Conservation (phyloP, 2,888 invertebrate species). For the Ichneumon xanthorius region DNA sequence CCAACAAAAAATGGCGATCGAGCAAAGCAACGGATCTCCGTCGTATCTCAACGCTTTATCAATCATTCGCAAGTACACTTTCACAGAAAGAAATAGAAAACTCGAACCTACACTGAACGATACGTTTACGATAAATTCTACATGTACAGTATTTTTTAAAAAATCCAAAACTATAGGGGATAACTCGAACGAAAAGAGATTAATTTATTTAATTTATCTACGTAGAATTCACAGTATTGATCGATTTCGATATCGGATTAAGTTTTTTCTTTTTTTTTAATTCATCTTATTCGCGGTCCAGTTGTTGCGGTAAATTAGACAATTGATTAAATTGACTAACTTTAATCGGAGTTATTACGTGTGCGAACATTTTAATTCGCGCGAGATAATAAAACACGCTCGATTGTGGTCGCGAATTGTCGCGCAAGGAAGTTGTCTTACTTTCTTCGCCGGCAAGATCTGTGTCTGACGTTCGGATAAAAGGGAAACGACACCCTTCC, state of each 20-base stretch:
- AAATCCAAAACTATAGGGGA: slow-evolving; percentile 34
- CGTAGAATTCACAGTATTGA: slow-evolving; percentile 62
- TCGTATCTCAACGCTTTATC: slow-evolving; percentile 2
- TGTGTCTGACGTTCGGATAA: slow-evolving; percentile 25
- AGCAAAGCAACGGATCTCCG: not conserved
- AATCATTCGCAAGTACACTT: slow-evolving; percentile 27
- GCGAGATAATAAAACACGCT: not conserved
- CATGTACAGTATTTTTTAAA: slow-evolving; percentile 6
- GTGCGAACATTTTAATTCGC: slow-evolving; percentile 7
- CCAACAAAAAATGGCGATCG: not conserved
- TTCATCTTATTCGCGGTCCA: slow-evolving; percentile 9
- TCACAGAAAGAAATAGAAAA: slow-evolving; percentile 14
- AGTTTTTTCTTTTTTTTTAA: slow-evolving; percentile 16
- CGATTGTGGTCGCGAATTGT: not conserved
- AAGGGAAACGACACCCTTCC: slow-evolving; percentile 15
- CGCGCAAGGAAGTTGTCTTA: slow-evolving; percentile 31
- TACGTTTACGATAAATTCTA: slow-evolving; percentile 2
- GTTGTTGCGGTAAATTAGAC: slow-evolving; percentile 28
- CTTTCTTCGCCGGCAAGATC: not conserved
- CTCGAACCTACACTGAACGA: not conserved
- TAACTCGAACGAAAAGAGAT: slow-evolving; percentile 58
- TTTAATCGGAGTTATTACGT: slow-evolving; percentile 10
- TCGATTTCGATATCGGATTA: slow-evolving; percentile 24
- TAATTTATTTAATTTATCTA: slow-evolving; percentile 68
- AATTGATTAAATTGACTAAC: slow-evolving; percentile 37